Percentiles rank a stretch among this genome's conserved stretches.
phyloP scores from a whole-genome alignment of 1,140 invertebrate genomes.

The Apis cerana region DNA sequence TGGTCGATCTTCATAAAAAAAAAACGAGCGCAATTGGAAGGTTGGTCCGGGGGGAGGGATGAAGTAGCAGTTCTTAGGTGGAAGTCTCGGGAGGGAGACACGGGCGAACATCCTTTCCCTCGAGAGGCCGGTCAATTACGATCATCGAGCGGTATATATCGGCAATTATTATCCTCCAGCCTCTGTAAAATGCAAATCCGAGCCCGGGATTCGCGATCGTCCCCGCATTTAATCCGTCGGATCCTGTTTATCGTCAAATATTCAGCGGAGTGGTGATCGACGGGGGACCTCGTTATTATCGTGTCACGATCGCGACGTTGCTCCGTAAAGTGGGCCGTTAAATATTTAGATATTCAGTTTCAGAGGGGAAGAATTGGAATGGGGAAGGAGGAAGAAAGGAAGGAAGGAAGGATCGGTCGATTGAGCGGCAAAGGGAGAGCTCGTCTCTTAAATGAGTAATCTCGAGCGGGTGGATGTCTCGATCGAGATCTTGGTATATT shows the following conservation, averaged over 20 bases:
- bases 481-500: not conserved
- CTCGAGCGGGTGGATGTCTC: not conserved
- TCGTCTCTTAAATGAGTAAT: conserved; percentile 32
- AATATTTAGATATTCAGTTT: conserved; percentile 17
- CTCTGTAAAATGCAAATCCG: conserved; percentile 36
- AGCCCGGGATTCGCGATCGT: not conserved
- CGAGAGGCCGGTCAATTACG: not conserved
- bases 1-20: not conserved
- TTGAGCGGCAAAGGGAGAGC: not conserved
- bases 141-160: conserved; percentile 6
- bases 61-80: not conserved
- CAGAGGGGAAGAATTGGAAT: not conserved
- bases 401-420: not conserved
- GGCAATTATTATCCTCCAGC: conserved; percentile 21
- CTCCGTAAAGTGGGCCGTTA: not conserved
- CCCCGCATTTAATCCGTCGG: conserved; percentile 9
- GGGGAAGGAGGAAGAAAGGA: too few relatives aligned
- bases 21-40: conserved; percentile 20
- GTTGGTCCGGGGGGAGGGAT: not conserved
- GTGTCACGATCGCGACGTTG: not conserved
- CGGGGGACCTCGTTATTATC: not conserved
- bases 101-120: not conserved
- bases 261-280: not conserved
- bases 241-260: conserved; percentile 25
- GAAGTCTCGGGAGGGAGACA: not conserved